Evolutionary conservation across 2,113 vertebrate species (phyloP).

Genomic region (Notothenia coriiceps): DNA sequence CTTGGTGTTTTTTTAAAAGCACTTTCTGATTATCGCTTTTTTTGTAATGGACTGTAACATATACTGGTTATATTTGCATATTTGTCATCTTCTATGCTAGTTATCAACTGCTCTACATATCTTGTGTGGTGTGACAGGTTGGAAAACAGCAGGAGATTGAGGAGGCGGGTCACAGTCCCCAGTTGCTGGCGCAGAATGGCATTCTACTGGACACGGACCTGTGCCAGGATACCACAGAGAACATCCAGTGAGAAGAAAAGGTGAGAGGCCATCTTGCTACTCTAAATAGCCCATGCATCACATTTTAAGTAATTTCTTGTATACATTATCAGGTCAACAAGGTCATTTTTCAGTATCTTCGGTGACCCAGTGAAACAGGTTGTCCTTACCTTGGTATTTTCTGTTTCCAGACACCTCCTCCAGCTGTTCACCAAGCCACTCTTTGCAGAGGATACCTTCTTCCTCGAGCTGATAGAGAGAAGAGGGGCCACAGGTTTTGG

Average conservation of each 20-base stretch:
- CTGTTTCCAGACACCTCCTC: constrained; percentile 85
- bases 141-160: constrained; percentile 88
- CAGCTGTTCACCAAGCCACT: constrained; percentile 95
- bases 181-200: constrained; percentile 84
- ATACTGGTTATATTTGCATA: neutral
- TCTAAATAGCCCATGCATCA: neutral
- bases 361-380: no score
- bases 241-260: constrained; percentile 44
- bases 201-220: constrained; percentile 90
- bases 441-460: constrained; percentile 93
- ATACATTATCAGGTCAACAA: neutral
- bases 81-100: neutral
- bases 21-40: neutral
- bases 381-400: neutral
- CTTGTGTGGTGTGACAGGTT: constrained; percentile 67
- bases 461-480: constrained; percentile 95
- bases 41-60: neutral
- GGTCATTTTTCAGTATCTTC: neutral
- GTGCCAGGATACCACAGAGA: constrained; percentile 13
- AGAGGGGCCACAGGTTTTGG: constrained; percentile 90
- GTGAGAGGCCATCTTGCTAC: constrained; percentile 40
- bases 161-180: constrained; percentile 84
- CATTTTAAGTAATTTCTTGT: neutral
- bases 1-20: neutral
- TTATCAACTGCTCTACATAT: neutral